These are phyloP conservation scores for Gymnopithys bicolor DNA, from an alignment of 2,797 vertebrate genomes.

Conservation along the genomic window DNA sequence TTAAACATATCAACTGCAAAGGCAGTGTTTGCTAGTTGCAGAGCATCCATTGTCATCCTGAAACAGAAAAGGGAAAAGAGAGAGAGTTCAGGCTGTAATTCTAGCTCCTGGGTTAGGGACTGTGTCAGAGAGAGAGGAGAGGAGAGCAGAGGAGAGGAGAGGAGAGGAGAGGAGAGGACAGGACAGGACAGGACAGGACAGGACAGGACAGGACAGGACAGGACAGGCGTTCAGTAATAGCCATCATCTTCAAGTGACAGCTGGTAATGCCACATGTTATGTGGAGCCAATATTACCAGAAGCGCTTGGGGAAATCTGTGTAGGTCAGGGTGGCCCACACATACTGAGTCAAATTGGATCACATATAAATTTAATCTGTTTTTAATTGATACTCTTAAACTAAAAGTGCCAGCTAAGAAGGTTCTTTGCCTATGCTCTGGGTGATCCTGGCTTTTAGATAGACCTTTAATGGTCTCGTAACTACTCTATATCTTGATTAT, in stretches of 20 bases:
- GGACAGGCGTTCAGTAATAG: background rate
- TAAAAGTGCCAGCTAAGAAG: background rate
- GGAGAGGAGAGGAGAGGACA: background rate
- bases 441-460: background rate
- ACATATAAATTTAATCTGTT: background rate
- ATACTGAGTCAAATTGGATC: background rate
- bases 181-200: too few species aligned
- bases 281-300: background rate
- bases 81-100: background rate
- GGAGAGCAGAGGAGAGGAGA: background rate
- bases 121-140: background rate
- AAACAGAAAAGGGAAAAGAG: constrained; percentile 14
- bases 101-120: background rate
- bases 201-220: background rate
- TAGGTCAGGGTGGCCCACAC: background rate
- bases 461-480: background rate
- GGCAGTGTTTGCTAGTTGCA: constrained; percentile 78
- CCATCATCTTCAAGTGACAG: background rate
- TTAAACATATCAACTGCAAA: constrained; percentile 82
- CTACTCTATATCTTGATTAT: background rate
- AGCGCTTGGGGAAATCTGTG: background rate
- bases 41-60: constrained; percentile 78
- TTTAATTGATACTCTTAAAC: constrained; percentile 10
- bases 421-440: background rate
- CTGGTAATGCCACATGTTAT: background rate